A percentile compares a stretch with the other conserved stretches of the same genome.
These are phyloP conservation scores for Diachrysia chrysitis DNA, from an alignment of 2,888 invertebrate species.

Conservation along the genomic window DNA sequence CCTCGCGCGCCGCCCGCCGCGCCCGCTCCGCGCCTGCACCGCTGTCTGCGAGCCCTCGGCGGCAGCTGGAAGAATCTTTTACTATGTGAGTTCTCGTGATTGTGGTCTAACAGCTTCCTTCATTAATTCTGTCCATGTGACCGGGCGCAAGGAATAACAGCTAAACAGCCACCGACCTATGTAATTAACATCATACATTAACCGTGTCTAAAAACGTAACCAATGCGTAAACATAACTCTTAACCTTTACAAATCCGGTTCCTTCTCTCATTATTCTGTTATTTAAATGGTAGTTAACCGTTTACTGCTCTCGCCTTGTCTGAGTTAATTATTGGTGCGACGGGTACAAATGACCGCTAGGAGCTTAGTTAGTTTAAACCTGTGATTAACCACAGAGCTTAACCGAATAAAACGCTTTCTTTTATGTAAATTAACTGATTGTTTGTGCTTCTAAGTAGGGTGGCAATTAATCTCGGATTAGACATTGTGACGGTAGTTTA, in stretches of 20 bases:
- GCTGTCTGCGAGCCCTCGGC: constrained; percentile 93
- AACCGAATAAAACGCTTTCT: constrained; percentile 85
- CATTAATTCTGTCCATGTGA: constrained; percentile 36
- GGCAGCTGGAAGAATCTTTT: constrained; percentile 95
- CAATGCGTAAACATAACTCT: constrained; percentile 68
- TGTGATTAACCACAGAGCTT: constrained; percentile 82
- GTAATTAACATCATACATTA: constrained; percentile 72
- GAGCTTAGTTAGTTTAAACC: constrained; percentile 78
- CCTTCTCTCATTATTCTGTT: constrained; percentile 77
- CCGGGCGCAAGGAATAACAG: constrained; percentile 39
- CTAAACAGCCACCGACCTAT: constrained; percentile 43
- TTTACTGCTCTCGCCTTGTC: constrained; percentile 74
- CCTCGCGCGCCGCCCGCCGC: constrained; percentile 80
- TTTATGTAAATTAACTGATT: constrained; percentile 84
- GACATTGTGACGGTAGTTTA: constrained; percentile 65
- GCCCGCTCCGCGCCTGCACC: constrained; percentile 89
- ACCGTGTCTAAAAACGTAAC: constrained; percentile 69
- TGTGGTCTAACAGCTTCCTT: constrained; percentile 64
- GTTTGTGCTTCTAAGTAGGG: constrained; percentile 72
- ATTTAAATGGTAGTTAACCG: constrained; percentile 81
- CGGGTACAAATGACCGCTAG: constrained; percentile 84
- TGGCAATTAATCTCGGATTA: constrained; percentile 73
- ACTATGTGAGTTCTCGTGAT: constrained; percentile 91
- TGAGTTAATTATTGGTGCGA: constrained; percentile 82
- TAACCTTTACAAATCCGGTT: constrained; percentile 78